Base-by-base conservation (phyloP, 2,797 vertebrate genomes). In the Streptopelia turtur region DNA sequence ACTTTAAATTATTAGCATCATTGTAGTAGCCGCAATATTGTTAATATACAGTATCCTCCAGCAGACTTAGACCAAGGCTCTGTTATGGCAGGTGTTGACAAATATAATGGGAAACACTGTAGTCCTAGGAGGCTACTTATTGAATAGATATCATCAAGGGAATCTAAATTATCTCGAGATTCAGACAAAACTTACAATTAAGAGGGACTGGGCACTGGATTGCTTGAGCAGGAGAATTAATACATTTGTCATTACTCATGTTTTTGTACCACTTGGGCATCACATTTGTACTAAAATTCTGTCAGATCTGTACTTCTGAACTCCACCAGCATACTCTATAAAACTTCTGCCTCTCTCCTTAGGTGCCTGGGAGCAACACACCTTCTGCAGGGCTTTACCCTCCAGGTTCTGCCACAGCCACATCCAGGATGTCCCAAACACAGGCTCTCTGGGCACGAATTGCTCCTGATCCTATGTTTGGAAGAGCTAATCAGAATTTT, bases 31-130 rank as follows among this genome's bases (percentile, higher is more conserved):
- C 71, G 25, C 31, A 81, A 64, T 72, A 65, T n/a, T 83, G 21
- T 49, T 88, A 84, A 64, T 53, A 66, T 12, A 52, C 10, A 63
- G 41, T 57, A 83, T 68, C n/a, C 81, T 88, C n/a, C 41, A 79
- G 59, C 12, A 95, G 41, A 63, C 55, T 66, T 79, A 72, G 69
- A 76, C 15, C 72, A 75, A 75, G 31, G 23, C 18, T 68, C 30
- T 82, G 12, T 72, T 76, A 83, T 5, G 47, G 52, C 47, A 94
- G 23, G 6, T 87, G 65, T 56, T 93, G 77, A 86, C 37, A 93
- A 79, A 79, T 9, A 35, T 9, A 91, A 66, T 13, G 30, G 23
- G 27, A 69, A 72, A 60, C 30, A 61, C 27, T 39, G 10, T 5
- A 74, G 41, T 57, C 24, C 18, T 37, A 28, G 16, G 10, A 82